Percentiles rank a stretch among this genome's conserved stretches.
phyloP scores from a whole-genome alignment of 2,797 vertebrate genomes.

The Eulemur coronatus region DNA sequence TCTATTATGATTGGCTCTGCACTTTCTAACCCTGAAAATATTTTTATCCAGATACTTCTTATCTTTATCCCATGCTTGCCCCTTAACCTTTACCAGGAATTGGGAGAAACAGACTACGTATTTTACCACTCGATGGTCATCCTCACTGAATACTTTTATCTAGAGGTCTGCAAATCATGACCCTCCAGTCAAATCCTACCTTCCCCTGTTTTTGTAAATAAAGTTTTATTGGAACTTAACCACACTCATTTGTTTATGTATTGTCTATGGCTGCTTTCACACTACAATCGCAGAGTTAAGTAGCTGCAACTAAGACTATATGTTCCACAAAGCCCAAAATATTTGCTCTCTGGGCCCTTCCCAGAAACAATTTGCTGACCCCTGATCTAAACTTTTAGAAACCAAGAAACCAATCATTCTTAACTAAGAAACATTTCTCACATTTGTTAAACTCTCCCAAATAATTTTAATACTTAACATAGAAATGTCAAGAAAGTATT shows the following conservation, averaged over 20 bases:
- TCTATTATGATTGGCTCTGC: constrained; percentile 34
- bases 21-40: constrained; percentile 40
- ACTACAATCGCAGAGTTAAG: neutral
- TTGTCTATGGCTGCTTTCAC: neutral
- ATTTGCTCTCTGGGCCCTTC: neutral
- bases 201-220: constrained; percentile 4
- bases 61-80: neutral
- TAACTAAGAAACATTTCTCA: neutral
- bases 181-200: neutral
- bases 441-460: neutral
- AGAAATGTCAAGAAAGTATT: neutral
- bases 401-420: neutral
- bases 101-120: neutral
- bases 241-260: neutral
- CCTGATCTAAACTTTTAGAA: neutral
- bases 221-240: neutral
- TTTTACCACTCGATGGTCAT: neutral
- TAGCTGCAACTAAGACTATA: neutral
- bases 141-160: neutral
- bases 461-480: neutral
- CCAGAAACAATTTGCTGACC: neutral
- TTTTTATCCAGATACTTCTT: constrained; percentile 40
- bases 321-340: neutral
- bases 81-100: constrained; percentile 8
- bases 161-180: neutral